A percentile compares a stretch with the other conserved stretches of the same genome.
These are phyloP conservation scores for Phodopus roborovskii DNA, from an alignment of 2,113 vertebrate genomes.

Conservation along the genomic window DNA sequence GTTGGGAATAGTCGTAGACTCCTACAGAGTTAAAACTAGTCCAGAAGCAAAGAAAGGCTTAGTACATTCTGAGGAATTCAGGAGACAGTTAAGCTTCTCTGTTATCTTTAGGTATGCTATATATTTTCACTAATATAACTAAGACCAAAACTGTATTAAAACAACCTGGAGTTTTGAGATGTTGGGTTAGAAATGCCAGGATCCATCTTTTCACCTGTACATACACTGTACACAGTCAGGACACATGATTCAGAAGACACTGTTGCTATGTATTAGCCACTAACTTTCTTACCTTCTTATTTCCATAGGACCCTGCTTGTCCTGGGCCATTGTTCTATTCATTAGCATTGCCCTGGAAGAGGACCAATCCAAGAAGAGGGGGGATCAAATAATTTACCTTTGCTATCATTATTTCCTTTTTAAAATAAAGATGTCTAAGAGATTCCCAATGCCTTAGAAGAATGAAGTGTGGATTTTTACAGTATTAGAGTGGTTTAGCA, in stretches of 20 bases:
- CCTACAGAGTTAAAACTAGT: conserved; percentile 77
- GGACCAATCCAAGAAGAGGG: neutral
- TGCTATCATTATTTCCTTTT: conserved; percentile 14
- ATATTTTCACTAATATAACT: conserved; percentile 70
- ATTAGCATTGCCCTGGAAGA: conserved; percentile 27
- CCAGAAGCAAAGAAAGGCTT: conserved; percentile 71
- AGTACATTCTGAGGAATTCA: conserved; percentile 67
- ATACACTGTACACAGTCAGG: neutral
- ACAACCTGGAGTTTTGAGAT: conserved; percentile 56
- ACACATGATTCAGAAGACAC: neutral
- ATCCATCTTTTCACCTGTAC: neutral
- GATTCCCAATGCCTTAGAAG: neutral
- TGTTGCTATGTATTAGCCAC: neutral
- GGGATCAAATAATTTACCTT: neutral
- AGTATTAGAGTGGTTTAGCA: conserved; percentile 14
- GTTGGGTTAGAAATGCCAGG: neutral
- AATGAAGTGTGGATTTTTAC: conserved; percentile 34
- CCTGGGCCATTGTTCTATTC: conserved; percentile 39
- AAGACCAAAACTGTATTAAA: conserved; percentile 46
- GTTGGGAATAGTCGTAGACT: conserved; percentile 79
- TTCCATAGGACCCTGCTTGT: neutral
- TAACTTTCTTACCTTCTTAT: neutral
- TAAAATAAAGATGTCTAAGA: conserved; percentile 45
- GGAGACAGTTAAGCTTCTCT: conserved; percentile 67
- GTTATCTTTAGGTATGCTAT: conserved; percentile 57